Conservation (phyloP, 2,797 vertebrate genomes). For the Sarcoramphus papa region DNA sequence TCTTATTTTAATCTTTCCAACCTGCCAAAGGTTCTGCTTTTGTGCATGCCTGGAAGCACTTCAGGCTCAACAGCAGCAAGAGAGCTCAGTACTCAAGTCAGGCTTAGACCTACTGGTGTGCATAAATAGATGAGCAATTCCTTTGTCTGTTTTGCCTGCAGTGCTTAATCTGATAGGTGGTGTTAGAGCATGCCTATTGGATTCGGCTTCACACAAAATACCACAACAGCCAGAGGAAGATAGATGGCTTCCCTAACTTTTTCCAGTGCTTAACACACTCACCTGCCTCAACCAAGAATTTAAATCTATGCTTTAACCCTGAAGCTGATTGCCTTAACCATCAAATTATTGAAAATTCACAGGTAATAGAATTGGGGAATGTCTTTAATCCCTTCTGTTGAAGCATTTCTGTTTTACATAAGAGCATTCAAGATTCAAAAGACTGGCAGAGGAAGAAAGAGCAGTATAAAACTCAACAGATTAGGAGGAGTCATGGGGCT, state of each 20-base stretch:
- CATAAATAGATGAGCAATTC: background rate
- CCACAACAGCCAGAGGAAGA: background rate
- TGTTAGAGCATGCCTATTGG: background rate
- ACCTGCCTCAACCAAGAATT: background rate
- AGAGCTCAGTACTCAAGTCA: background rate
- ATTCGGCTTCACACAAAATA: constrained; percentile 1
- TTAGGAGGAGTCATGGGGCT: constrained; percentile 21
- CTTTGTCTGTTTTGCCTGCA: background rate
- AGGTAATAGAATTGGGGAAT: background rate
- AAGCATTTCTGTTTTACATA: background rate
- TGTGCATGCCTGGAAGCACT: background rate
- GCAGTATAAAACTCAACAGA: background rate
- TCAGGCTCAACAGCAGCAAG: background rate
- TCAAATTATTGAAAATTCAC: background rate
- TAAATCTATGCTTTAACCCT: background rate
- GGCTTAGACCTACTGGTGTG: background rate
- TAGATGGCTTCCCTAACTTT: background rate
- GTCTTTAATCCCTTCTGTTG: background rate
- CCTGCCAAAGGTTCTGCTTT: background rate
- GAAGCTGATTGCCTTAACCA: background rate
- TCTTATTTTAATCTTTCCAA: background rate
- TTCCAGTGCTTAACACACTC: background rate
- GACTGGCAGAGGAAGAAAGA: background rate
- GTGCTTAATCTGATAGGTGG: background rate
- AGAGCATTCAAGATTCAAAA: background rate